phyloP scores from a whole-genome alignment of 37 sponge, comb jelly and placozoan genomes.

The Beroe ovata region DNA sequence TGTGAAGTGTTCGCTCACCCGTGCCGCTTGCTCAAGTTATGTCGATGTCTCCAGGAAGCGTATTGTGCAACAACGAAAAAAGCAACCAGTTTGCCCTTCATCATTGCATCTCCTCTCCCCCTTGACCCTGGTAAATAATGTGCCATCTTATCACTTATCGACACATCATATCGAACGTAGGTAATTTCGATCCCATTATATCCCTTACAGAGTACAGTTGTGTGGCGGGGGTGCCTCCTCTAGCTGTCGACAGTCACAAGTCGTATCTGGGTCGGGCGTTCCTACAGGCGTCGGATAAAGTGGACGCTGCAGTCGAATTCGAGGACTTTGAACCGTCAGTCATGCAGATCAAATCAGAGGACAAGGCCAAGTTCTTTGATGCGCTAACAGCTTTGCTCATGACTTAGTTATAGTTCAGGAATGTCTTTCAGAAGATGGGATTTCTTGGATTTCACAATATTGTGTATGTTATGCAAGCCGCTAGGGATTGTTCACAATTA shows the following conservation, averaged over 20 bases:
- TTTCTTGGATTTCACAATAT: too few relatives aligned
- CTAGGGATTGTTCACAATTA: too few relatives aligned
- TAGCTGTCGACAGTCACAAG: conserved; percentile 35
- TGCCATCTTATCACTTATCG: too few relatives aligned
- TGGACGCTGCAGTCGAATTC: conserved; percentile 75
- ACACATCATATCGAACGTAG: too few relatives aligned
- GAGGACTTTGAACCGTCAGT: conserved; percentile 80
- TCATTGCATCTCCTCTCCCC: conserved; percentile 10
- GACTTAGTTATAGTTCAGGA: too few relatives aligned
- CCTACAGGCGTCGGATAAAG: conserved; percentile 75
- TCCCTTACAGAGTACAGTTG: conserved; percentile 45
- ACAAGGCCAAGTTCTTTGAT: conserved; percentile 54
- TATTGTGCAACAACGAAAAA: conserved; percentile 1
- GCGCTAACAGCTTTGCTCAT: conserved; percentile 26
- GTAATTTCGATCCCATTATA: too few relatives aligned
- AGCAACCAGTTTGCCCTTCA: conserved; percentile 19
- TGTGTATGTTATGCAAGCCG: too few relatives aligned
- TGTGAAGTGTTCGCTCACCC: conserved; percentile 38
- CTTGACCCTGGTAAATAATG: conserved; percentile 57
- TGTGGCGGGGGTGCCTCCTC: conserved; percentile 6
- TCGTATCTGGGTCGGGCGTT: conserved; percentile 75
- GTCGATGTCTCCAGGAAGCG: conserved; percentile 7
- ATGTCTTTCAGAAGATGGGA: too few relatives aligned
- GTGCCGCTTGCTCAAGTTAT: neutral
- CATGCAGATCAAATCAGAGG: conserved; percentile 48